Conservation (phyloP, 1,140 invertebrate genomes). For the Steinernema feltiae region DNA sequence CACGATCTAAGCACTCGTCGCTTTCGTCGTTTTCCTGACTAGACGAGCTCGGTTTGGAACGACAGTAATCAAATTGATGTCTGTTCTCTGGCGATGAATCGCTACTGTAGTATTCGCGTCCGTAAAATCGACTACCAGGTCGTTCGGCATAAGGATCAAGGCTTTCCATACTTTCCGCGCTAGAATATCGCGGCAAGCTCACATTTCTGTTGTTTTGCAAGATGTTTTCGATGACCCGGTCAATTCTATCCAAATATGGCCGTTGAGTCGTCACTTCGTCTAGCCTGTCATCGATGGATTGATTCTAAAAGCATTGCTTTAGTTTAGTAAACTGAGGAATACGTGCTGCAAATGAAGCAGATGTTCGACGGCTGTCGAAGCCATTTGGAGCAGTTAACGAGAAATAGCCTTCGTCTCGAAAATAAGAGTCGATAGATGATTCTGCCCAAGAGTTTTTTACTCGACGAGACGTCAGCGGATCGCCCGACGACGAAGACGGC, state of each 20-base stretch:
- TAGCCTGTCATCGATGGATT: background rate
- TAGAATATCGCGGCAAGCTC: background rate
- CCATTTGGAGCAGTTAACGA: background rate
- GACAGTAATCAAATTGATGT: background rate
- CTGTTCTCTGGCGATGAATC: background rate
- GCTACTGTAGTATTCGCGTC: background rate
- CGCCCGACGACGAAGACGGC: background rate
- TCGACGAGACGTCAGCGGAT: background rate
- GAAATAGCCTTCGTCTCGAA: conserved; percentile 3
- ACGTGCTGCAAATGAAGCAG: background rate
- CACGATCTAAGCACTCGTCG: too few species aligned
- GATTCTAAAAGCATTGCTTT: background rate
- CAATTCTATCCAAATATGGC: background rate
- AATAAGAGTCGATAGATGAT: conserved; percentile 4
- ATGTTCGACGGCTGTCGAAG: background rate
- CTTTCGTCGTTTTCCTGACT: background rate
- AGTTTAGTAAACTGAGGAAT: background rate
- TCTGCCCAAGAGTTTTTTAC: background rate
- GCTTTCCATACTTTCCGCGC: background rate
- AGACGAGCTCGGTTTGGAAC: background rate
- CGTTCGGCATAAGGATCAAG: background rate
- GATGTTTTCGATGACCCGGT: background rate
- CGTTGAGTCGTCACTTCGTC: background rate
- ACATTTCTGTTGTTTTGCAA: background rate
- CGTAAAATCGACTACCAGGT: background rate